These are phyloP conservation scores for Meda fulgida DNA, from an alignment of 2,797 vertebrate genomes.

Conservation along the genomic window DNA sequence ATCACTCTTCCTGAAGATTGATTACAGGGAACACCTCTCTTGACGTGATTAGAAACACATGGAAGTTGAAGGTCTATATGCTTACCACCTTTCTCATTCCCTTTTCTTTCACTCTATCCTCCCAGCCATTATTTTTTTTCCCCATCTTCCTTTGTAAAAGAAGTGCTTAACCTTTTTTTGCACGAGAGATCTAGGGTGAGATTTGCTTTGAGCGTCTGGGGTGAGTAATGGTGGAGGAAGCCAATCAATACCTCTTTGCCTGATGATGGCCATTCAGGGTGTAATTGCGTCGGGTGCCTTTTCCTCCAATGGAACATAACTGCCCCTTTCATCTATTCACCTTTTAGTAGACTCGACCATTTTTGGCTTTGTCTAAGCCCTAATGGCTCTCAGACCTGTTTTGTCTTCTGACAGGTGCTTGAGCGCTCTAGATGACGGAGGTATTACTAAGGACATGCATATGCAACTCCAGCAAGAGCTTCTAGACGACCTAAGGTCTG, in stretches of 20 bases:
- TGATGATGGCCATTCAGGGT: slow-evolving; percentile 67
- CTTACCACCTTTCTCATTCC: slow-evolving; percentile 31
- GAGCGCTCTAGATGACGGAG: slow-evolving; percentile 16
- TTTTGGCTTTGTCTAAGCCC: slow-evolving; percentile 56
- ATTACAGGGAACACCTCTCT: neutral
- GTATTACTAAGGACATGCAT: slow-evolving; percentile 30
- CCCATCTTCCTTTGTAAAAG: slow-evolving; percentile 43
- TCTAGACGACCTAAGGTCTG: slow-evolving; percentile 28
- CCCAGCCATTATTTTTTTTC: slow-evolving; percentile 2
- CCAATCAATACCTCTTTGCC: slow-evolving; percentile 65
- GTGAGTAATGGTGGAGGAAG: slow-evolving; percentile 58
- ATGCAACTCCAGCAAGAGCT: slow-evolving; percentile 20
- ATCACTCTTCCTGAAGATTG: slow-evolving; percentile 27
- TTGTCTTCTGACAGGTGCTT: slow-evolving; percentile 49
- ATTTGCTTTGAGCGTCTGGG: slow-evolving; percentile 58
- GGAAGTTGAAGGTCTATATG: slow-evolving; percentile 29
- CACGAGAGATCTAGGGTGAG: slow-evolving; percentile 49
- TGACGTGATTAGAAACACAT: slow-evolving; percentile 44
- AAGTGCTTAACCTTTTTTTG: slow-evolving; percentile 58
- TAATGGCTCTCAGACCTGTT: slow-evolving; percentile 48
- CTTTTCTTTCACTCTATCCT: slow-evolving; percentile 29
- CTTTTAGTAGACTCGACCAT: slow-evolving; percentile 54
- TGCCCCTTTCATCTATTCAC: slow-evolving; percentile 69
- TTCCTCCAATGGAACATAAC: slow-evolving; percentile 66
- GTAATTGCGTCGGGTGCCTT: slow-evolving; percentile 64